Evolutionary conservation across 1,140 invertebrate genomes (phyloP).

Genomic region (Drosophila biarmipes): DNA sequence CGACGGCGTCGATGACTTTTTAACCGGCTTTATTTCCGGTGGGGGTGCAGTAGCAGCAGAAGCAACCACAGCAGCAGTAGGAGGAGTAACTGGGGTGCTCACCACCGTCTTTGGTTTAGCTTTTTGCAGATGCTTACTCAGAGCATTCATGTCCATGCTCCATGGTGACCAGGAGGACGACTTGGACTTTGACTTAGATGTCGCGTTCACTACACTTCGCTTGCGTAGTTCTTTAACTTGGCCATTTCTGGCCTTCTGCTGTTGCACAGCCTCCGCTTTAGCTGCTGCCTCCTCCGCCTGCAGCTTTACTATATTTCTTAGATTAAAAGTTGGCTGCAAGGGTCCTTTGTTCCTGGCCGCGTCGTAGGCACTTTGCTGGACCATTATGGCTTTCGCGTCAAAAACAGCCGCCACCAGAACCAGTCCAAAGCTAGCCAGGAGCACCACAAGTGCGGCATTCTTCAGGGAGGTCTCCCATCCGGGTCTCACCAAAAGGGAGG

Average conservation of each 20-base stretch:
- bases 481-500: conserved; percentile 90
- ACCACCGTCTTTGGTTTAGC: conserved; percentile 32
- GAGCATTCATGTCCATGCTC: conserved; percentile 57
- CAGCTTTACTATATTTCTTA: conserved; percentile 85
- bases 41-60: not conserved
- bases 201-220: conserved; percentile 12
- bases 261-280: conserved; percentile 37
- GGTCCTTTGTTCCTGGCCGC: conserved; percentile 85
- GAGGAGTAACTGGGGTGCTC: conserved; percentile 19
- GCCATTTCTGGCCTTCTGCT: conserved; percentile 24
- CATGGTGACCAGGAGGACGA: conserved; percentile 54
- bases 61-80: not conserved
- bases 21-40: conserved; percentile 30
- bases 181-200: conserved; percentile 47
- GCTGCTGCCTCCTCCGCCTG: conserved; percentile 53
- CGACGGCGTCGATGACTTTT: conserved; percentile 39
- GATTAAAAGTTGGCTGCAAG: conserved; percentile 87
- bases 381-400: conserved; percentile 90
- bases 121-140: conserved; percentile 44
- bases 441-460: conserved; percentile 88
- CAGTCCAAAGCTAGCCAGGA: conserved; percentile 88
- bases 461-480: conserved; percentile 92
- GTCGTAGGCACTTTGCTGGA: conserved; percentile 85
- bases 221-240: conserved; percentile 58
- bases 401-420: conserved; percentile 90